Base-by-base conservation (phyloP, 2,797 vertebrate genomes). In the Tarsius wallacei region DNA sequence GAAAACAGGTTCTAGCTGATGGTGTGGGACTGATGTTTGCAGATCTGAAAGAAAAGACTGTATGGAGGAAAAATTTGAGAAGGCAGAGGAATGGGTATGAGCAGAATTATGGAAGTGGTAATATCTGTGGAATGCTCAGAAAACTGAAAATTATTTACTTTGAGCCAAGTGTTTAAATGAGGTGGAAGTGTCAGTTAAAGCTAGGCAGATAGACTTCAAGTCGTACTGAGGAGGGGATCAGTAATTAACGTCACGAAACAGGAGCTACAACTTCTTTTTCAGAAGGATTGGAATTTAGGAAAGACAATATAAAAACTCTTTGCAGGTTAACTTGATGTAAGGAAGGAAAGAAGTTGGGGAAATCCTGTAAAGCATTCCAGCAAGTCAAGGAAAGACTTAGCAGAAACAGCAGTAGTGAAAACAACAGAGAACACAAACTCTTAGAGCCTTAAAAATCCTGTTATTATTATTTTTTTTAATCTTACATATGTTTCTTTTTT, bases 61-160 rank as follows among this genome's bases (percentile, higher is more conserved):
- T 33, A 87, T 12, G 64, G 12, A 61, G 42, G 14, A 82, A n/a
- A 47, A 4, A 36, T 84, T 33, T 81, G 61, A 82, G 47, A 71
- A 51, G 14, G 13, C 19, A 55, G 28, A 76, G 11, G n/a, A 53
- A 53, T 68, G 5, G 7, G 3, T 77, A 59, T 66, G 21, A 92
- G 55, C 7, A 68, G 22, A 78, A 57, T 14, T 47, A 53, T 36
- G 5, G 31, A 82, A 57, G 13, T 28, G 51, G 17, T 51, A 73
- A 51, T 66, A 63, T 13, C 13, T 73, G 7, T 42, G 12, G 11
- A 47, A 7, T n/a, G 24, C 15, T 81, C 26, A 73, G 31, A 51
- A 64, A 59, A 57, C 6, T 85, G 28, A 61, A 51, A 77, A 36
- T 84, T 53, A 90, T 77, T 94, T 85, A 91, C 28, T 83, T 86